Evolutionary conservation across 2,797 vertebrate genomes (phyloP).

Genomic region (Valencia hispanica): DNA sequence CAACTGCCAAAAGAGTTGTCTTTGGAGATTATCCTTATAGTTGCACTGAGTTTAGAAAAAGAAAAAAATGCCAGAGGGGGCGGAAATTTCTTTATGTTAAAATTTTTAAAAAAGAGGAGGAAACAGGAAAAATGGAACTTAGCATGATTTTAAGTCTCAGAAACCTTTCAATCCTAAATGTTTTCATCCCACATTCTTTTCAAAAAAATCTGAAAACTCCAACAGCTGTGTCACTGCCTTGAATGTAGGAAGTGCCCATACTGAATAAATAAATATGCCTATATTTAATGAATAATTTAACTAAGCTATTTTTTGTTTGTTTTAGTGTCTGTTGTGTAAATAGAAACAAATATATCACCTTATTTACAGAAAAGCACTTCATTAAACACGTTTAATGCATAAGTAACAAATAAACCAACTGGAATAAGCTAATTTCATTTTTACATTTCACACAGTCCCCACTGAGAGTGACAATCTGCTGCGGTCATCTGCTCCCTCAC

Average conservation of each 20-base stretch:
- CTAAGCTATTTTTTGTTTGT: not conserved
- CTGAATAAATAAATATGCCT: not conserved
- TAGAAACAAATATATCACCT: slow-evolving; percentile 7
- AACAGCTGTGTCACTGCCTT: too few relatives aligned
- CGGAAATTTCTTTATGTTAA: not conserved
- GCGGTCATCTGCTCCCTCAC: not conserved
- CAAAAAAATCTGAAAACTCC: too few relatives aligned
- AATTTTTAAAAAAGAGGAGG: too few relatives aligned
- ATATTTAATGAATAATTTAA: not conserved
- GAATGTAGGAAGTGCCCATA: not conserved
- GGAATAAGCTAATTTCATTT: slow-evolving; percentile 13
- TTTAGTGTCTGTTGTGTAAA: not conserved
- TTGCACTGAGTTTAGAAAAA: not conserved
- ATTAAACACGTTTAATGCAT: slow-evolving; percentile 36
- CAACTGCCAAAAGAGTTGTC: slow-evolving; percentile 20
- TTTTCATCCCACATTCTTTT: too few relatives aligned
- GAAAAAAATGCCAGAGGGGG: not conserved
- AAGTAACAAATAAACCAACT: slow-evolving; percentile 35
- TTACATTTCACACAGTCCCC: slow-evolving; percentile 26
- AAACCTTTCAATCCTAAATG: not conserved
- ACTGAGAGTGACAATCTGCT: slow-evolving; percentile 9
- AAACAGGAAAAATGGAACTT: not conserved
- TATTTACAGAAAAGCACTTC: slow-evolving; percentile 14
- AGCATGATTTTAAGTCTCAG: too few relatives aligned
- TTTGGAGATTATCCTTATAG: not conserved